Percentiles rank a stretch among this genome's conserved stretches.
These are phyloP conservation scores for Cyanoderma ruficeps DNA, from an alignment of 2,113 vertebrate species.

Conservation along the genomic window DNA sequence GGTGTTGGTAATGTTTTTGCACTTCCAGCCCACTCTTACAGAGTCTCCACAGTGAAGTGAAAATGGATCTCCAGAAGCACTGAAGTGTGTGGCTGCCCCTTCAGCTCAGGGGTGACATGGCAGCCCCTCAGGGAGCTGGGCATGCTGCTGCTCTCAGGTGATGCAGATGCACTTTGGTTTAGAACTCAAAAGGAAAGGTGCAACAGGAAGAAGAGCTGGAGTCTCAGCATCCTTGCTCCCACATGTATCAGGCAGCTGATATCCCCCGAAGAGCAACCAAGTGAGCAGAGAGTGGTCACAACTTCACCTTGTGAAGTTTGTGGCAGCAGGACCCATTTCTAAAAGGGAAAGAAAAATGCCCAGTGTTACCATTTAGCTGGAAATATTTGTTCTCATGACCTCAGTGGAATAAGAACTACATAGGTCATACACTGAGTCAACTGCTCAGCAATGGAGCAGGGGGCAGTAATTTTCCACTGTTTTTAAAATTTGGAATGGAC, in stretches of 20 bases:
- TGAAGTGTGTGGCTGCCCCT: fast-evolving
- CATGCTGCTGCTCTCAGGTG: background rate
- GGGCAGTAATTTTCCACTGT: background rate
- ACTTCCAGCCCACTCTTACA: background rate
- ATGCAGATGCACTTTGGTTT: background rate
- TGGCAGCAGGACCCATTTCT: background rate
- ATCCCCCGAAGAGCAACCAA: background rate
- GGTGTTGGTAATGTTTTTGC: background rate
- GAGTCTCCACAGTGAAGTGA: background rate
- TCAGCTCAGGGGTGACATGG: fast-evolving
- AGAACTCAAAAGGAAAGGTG: background rate
- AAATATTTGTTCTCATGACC: background rate
- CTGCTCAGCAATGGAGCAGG: background rate
- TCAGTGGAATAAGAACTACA: background rate
- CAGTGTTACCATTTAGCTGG: background rate
- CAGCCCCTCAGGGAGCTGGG: background rate
- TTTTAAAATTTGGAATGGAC: background rate
- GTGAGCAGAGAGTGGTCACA: background rate
- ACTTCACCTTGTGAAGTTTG: background rate
- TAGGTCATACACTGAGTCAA: background rate
- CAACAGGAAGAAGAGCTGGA: fast-evolving
- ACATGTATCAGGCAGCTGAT: fast-evolving
- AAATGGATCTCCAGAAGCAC: background rate
- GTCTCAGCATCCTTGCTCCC: background rate
- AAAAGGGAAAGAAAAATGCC: background rate